These are phyloP conservation scores for Siphonodentalium dalli DNA, from an alignment of 2,888 invertebrate genomes.

Conservation along the genomic window DNA sequence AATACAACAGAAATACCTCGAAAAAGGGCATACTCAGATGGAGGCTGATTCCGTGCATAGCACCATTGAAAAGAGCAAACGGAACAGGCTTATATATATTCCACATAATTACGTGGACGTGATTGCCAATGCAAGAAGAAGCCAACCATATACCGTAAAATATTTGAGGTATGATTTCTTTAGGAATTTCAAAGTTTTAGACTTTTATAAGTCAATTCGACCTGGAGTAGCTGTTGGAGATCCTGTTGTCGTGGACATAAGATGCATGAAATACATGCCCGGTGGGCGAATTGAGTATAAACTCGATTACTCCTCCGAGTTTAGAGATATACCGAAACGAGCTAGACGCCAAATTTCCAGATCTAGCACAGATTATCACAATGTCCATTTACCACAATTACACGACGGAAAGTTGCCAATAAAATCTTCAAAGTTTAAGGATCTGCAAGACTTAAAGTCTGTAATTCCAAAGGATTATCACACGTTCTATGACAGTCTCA, in stretches of 20 bases:
- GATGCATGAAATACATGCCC: constrained; percentile 8
- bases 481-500: no score
- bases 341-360: no score
- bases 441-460: no score
- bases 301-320: neutral
- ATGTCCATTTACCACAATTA: no score
- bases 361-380: no score
- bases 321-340: no score
- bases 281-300: constrained; percentile 6
- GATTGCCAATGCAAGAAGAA: neutral
- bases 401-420: no score
- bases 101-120: constrained; percentile 18
- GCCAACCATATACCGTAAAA: constrained; percentile 15
- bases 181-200: constrained; percentile 8
- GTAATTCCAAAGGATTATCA: no score
- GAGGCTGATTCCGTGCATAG: constrained; percentile 25
- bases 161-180: constrained; percentile 18
- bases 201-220: constrained; percentile 12
- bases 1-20: constrained; percentile 21
- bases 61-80: constrained; percentile 15
- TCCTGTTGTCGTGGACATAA: constrained; percentile 20
- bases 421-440: no score
- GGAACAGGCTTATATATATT: constrained; percentile 14
- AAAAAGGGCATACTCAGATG: constrained; percentile 27
- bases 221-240: constrained; percentile 18